Evolutionary conservation across 2,113 vertebrate species (phyloP), one percentile per base, ranked within the genome.

Genomic region (Phylloscopus trochilus): DNA sequence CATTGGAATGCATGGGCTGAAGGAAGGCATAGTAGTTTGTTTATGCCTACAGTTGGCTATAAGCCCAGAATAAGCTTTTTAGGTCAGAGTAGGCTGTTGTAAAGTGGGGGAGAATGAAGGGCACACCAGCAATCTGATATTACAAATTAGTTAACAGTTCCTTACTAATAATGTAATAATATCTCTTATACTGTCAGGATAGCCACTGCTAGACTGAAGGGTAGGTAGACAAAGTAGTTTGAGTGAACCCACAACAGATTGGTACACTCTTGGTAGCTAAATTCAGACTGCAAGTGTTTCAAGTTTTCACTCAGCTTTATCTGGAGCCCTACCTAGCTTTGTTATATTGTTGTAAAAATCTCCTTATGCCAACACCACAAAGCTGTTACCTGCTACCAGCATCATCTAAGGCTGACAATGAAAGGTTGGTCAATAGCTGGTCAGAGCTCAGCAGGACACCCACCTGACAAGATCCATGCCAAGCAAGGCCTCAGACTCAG

Each of bases 401-500:
- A 52, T 6, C 37, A 62, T 3, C 64, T 35, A 26, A 70, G 33
- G 55, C 39, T 39, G 73, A 23, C 0, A 0, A 33, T n/a, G 59
- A 79, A 58, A 83, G 51, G 33, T n/a, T n/a, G n/a, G n/a, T n/a
- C n/a, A n/a, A n/a, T n/a, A n/a, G n/a, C 74, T 64, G 62, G 51
- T 49, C 60, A 72, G 56, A 53, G 46, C 77, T 66, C 17, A 6
- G 39, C 39, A 43, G 91, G 73, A 37, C 93, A 97, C 96, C 43
- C 94, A 98, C 98, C 98, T 98, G 94, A 98, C 98, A 87, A 98
- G 98, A 90, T 98, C 98, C 98, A 98, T 98, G 72, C 98, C 98
- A 56, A 98, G 96, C 63, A 98, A 94, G 83, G 98, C 98, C 95
- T 98, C 98, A 1, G 95, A 94, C 85, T 98, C 97, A 7, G 97